phyloP scores from a whole-genome alignment of 2,888 invertebrate species.

The Alentia gelatinosa region DNA sequence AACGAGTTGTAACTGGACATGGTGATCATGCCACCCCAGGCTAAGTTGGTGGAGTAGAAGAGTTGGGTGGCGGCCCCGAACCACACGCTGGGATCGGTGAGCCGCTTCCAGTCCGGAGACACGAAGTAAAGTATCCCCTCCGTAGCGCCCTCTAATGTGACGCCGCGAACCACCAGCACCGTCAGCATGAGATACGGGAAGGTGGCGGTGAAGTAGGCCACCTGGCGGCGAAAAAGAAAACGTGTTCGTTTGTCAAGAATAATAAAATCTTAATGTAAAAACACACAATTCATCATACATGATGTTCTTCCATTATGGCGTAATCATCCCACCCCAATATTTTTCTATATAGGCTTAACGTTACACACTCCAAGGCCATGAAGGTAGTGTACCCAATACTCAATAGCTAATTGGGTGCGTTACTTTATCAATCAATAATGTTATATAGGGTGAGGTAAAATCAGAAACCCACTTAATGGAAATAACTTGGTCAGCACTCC shows the following conservation, averaged over 20 bases:
- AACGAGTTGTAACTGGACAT: conserved; percentile 72
- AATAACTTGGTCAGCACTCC: too few species aligned
- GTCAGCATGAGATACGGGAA: conserved; percentile 68
- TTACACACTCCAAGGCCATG: too few species aligned
- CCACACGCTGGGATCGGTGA: conserved; percentile 64
- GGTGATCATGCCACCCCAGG: conserved; percentile 72
- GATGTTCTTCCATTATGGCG: too few species aligned
- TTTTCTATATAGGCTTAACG: too few species aligned
- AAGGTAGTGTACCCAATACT: too few species aligned
- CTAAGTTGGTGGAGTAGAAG: conserved; percentile 69
- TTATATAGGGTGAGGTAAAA: too few species aligned
- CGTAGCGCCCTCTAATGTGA: conserved; percentile 64
- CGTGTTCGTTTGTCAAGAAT: neutral
- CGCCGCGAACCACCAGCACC: conserved; percentile 66
- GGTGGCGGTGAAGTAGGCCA: conserved; percentile 67
- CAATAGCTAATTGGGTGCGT: too few species aligned
- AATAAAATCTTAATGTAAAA: neutral
- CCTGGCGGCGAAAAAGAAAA: conserved; percentile 53
- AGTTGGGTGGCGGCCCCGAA: conserved; percentile 67
- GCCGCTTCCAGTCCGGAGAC: conserved; percentile 61
- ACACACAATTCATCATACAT: too few species aligned
- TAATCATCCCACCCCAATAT: too few species aligned
- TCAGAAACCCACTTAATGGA: too few species aligned
- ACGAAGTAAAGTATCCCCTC: conserved; percentile 65
- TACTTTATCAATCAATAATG: too few species aligned